These are phyloP conservation scores for Syrphus vitripennis DNA, from an alignment of 2,888 invertebrate species.

Conservation along the genomic window DNA sequence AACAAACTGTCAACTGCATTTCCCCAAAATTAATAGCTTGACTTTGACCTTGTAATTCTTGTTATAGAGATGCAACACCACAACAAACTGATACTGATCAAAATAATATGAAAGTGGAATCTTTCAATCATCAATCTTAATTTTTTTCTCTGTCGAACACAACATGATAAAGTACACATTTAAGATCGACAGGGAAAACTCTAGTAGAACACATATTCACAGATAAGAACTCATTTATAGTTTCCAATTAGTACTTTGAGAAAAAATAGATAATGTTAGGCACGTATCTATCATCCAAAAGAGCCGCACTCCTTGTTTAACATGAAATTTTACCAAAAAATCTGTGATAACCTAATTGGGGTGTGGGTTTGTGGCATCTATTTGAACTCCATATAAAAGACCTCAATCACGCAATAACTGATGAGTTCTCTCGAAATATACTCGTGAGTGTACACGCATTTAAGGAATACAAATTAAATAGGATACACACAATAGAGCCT, in stretches of 20 bases:
- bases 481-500: not conserved
- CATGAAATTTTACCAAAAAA: constrained; percentile 23
- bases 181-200: constrained; percentile 38
- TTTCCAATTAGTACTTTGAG: constrained; percentile 35
- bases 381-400: constrained; percentile 55
- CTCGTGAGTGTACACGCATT: constrained; percentile 39
- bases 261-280: constrained; percentile 36
- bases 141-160: constrained; percentile 33
- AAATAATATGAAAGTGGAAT: not conserved
- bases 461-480: constrained; percentile 29
- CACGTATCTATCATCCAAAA: constrained; percentile 49
- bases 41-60: constrained; percentile 13
- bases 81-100: not conserved
- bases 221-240: constrained; percentile 34
- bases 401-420: constrained; percentile 15
- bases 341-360: constrained; percentile 51
- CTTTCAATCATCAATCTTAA: not conserved
- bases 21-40: not conserved
- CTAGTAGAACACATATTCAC: constrained; percentile 54
- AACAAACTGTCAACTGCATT: not conserved
- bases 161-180: constrained; percentile 33
- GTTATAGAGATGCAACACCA: not conserved
- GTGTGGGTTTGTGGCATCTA: not conserved
- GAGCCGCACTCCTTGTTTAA: constrained; percentile 57
- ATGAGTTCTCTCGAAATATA: constrained; percentile 49